phyloP scores from a whole-genome alignment of 2,113 vertebrate genomes.

The Poeciliopsis retropinna region DNA sequence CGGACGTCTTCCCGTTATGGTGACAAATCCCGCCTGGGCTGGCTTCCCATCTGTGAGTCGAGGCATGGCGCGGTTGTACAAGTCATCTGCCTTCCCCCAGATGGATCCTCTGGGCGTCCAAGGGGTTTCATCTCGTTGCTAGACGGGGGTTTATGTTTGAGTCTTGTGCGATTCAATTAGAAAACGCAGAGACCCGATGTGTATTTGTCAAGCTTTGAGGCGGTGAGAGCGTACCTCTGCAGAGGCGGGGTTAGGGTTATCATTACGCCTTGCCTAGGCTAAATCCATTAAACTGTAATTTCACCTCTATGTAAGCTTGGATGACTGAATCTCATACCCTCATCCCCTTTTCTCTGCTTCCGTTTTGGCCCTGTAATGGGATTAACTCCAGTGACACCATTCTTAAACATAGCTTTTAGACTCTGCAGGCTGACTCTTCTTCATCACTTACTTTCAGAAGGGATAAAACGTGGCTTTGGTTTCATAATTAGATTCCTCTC shows the following conservation, averaged over 20 bases:
- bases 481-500: slow-evolving; percentile 59
- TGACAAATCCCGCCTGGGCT: slow-evolving; percentile 76
- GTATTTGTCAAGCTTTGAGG: slow-evolving; percentile 35
- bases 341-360: slow-evolving; percentile 69
- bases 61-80: slow-evolving; percentile 45
- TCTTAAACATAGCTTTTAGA: slow-evolving; percentile 67
- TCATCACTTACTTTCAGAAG: slow-evolving; percentile 60
- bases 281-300: slow-evolving; percentile 68
- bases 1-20: slow-evolving; percentile 66
- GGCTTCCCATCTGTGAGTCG: slow-evolving; percentile 75
- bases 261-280: slow-evolving; percentile 47
- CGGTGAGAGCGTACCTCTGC: slow-evolving; percentile 17
- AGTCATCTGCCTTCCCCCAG: slow-evolving; percentile 74
- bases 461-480: slow-evolving; percentile 59
- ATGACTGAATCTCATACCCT: slow-evolving; percentile 46
- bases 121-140: slow-evolving; percentile 44
- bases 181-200: slow-evolving; percentile 16
- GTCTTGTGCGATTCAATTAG: slow-evolving; percentile 7
- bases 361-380: slow-evolving; percentile 65
- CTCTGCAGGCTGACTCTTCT: slow-evolving; percentile 52
- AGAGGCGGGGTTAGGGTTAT: slow-evolving; percentile 60
- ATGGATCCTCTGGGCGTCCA: slow-evolving; percentile 58
- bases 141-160: slow-evolving; percentile 25
- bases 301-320: slow-evolving; percentile 44
- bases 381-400: slow-evolving; percentile 73